Evolutionary conservation across 2,797 vertebrate genomes (phyloP).

Genomic region (Chromobotia macracanthus): DNA sequence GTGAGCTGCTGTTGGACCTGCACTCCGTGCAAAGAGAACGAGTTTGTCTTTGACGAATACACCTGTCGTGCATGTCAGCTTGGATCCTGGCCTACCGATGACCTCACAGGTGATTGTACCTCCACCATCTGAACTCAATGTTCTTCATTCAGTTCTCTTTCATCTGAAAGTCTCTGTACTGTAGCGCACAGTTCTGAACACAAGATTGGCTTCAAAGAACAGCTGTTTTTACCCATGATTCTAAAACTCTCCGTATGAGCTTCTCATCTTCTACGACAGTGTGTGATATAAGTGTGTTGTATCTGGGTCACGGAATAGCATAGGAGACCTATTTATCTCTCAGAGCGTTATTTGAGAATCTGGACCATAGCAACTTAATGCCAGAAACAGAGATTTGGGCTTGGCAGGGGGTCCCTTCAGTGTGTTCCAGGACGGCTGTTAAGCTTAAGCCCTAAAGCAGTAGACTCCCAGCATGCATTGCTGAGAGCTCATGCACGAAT

Average conservation of each 20-base stretch:
- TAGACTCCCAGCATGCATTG: slow-evolving; percentile 39
- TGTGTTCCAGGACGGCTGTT: slow-evolving; percentile 48
- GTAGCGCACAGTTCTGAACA: neutral
- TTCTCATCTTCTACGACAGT: slow-evolving; percentile 16
- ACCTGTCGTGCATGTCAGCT: slow-evolving; percentile 92
- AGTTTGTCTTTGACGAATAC: slow-evolving; percentile 95
- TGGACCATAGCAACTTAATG: slow-evolving; percentile 47
- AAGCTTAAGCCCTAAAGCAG: slow-evolving; percentile 41
- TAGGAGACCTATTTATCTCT: slow-evolving; percentile 47
- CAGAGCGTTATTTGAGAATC: slow-evolving; percentile 45
- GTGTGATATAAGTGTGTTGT: slow-evolving; percentile 31
- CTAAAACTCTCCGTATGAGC: neutral
- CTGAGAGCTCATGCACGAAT: slow-evolving; percentile 4
- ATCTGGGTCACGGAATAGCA: slow-evolving; percentile 50
- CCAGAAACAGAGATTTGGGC: slow-evolving; percentile 54
- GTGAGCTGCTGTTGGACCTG: slow-evolving; percentile 99
- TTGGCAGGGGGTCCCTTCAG: slow-evolving; percentile 44
- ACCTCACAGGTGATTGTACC: slow-evolving; percentile 87
- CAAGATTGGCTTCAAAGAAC: neutral
- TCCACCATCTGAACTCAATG: neutral
- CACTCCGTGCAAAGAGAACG: slow-evolving; percentile 97
- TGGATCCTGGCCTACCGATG: slow-evolving; percentile 92
- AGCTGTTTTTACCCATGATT: neutral
- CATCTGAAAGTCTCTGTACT: neutral
- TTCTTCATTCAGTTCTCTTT: neutral